Conservation (phyloP, 37 sponge, comb jelly and placozoan species). For the Geodia barretti region DNA sequence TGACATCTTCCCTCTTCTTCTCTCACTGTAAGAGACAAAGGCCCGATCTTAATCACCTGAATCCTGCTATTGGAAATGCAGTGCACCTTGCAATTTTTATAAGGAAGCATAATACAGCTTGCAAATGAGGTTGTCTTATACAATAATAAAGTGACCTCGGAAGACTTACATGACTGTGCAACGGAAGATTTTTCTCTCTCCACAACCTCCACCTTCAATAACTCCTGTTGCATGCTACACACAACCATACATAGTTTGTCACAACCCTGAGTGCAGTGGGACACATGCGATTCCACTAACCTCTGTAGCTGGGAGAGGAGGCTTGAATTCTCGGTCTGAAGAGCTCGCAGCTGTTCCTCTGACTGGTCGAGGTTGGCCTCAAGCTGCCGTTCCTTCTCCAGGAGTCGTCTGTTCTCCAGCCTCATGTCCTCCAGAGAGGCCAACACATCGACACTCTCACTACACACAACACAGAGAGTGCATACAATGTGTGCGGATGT, state of each 20-base stretch:
- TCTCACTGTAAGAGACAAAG: not conserved
- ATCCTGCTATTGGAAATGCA: not conserved
- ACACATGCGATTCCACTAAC: too few species aligned
- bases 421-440: conserved; percentile 22
- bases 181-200: not conserved
- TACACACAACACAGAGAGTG: not conserved
- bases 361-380: conserved; percentile 23
- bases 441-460: not conserved
- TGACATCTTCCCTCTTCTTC: not conserved
- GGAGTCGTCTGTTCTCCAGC: conserved; percentile 32
- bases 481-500: not conserved
- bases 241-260: not conserved
- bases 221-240: not conserved
- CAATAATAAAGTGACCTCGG: too few species aligned
- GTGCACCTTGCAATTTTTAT: too few species aligned
- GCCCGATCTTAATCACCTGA: not conserved
- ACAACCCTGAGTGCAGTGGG: not conserved
- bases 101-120: too few species aligned
- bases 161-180: not conserved
- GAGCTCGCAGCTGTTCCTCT: conserved; percentile 36
- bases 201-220: not conserved
- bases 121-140: too few species aligned
- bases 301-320: conserved; percentile 14
- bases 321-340: conserved; percentile 16
- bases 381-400: conserved; percentile 12